These are phyloP conservation scores for Phrynocephalus guinanensis DNA, from an alignment of 2,797 vertebrate genomes.

Conservation along the genomic window DNA sequence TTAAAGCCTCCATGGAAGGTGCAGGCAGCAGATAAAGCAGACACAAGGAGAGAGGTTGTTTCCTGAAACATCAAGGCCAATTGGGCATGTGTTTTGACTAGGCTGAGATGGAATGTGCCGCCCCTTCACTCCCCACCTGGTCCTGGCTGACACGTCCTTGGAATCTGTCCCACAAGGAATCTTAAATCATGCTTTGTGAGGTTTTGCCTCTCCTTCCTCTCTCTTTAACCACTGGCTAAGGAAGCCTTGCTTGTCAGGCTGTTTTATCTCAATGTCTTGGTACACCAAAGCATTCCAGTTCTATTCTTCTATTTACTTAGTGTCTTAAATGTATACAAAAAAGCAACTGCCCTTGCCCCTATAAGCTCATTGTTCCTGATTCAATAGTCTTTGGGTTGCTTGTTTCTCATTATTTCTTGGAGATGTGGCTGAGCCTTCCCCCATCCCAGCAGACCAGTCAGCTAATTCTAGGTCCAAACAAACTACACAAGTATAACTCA, in stretches of 20 bases:
- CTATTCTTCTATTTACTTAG: background rate
- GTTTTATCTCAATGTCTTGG: background rate
- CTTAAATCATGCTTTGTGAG: background rate
- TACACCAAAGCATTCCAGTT: background rate
- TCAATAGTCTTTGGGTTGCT: background rate
- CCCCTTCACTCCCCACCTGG: background rate
- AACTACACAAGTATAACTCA: background rate
- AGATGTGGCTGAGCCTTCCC: no score
- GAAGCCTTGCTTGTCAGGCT: background rate
- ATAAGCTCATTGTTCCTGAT: background rate
- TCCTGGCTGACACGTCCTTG: background rate
- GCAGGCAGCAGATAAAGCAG: background rate
- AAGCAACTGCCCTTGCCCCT: background rate
- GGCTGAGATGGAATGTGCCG: background rate
- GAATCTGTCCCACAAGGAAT: background rate
- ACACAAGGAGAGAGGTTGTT: background rate
- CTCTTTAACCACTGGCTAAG: slow-evolving; percentile 1
- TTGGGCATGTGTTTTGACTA: slow-evolving; percentile 16
- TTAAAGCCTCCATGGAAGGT: background rate
- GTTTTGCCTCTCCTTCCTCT: background rate
- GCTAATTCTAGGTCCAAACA: background rate
- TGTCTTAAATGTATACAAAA: background rate
- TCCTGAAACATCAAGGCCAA: background rate
- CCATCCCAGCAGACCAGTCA: background rate
- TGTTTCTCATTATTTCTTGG: background rate